Evolutionary conservation across 2,797 vertebrate species (phyloP).

Genomic region (Cichlasoma orientale): DNA sequence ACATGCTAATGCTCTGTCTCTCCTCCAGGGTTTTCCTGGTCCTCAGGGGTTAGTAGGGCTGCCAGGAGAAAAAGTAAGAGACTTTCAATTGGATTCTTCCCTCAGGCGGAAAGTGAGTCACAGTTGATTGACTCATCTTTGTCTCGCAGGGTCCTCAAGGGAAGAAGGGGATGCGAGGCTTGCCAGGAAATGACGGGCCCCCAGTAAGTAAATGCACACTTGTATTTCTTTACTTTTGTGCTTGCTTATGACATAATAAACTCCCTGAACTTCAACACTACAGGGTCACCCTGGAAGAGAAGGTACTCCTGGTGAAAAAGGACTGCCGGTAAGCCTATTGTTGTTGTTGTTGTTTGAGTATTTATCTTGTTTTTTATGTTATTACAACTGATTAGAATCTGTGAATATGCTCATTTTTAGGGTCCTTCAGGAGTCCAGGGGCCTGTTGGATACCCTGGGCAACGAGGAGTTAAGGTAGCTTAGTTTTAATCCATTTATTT

Average conservation of each 20-base stretch:
- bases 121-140: constrained; percentile 3
- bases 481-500: neutral
- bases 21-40: constrained; percentile 91
- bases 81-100: neutral
- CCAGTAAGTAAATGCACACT: constrained; percentile 80
- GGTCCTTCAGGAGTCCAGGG: constrained; percentile 75
- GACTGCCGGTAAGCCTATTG: constrained; percentile 82
- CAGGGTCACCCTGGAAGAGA: constrained; percentile 97
- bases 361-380: neutral
- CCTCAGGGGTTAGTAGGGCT: constrained; percentile 93
- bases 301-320: constrained; percentile 94
- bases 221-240: neutral
- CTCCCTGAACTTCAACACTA: constrained; percentile 7
- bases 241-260: neutral
- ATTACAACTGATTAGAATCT: neutral
- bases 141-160: constrained; percentile 89
- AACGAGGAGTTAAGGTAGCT: constrained; percentile 77
- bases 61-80: constrained; percentile 92
- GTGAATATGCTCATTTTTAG: constrained; percentile 43
- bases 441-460: constrained; percentile 78
- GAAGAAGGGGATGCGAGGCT: constrained; percentile 91
- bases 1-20: constrained; percentile 19
- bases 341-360: constrained; percentile 9
- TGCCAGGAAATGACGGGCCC: constrained; percentile 94
- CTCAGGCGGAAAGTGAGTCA: neutral